These are phyloP conservation scores for Agraylea sexmaculata DNA, from an alignment of 1,140 invertebrate genomes.

Conservation along the genomic window DNA sequence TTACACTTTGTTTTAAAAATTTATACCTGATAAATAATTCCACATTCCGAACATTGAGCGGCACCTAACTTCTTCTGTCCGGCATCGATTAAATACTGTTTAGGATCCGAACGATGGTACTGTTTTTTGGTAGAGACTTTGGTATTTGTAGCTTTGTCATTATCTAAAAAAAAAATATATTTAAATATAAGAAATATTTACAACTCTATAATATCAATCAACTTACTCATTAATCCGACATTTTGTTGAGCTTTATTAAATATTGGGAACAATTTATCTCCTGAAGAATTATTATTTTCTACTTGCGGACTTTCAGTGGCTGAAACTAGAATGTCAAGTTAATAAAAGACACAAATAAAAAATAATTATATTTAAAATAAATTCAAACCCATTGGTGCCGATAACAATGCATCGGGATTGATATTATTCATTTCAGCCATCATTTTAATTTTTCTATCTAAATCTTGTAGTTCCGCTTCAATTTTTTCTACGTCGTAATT, in stretches of 20 bases:
- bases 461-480: constrained; percentile 31
- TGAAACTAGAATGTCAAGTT: too few species aligned
- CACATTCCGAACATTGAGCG: constrained; percentile 62
- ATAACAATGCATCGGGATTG: constrained; percentile 27
- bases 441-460: constrained; percentile 33
- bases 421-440: constrained; percentile 35
- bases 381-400: too few species aligned
- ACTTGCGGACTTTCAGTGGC: too few species aligned
- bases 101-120: neutral
- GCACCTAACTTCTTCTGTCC: constrained; percentile 74
- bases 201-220: too few species aligned
- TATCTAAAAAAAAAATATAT: neutral
- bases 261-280: too few species aligned
- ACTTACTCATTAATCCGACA: too few species aligned
- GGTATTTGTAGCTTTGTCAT: too few species aligned
- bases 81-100: constrained; percentile 67
- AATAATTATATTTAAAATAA: too few species aligned
- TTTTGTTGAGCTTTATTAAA: too few species aligned
- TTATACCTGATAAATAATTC: constrained; percentile 58
- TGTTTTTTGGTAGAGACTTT: constrained; percentile 4
- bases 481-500: constrained; percentile 33
- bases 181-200: too few species aligned
- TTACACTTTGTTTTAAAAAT: neutral
- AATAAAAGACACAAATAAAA: too few species aligned
- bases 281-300: too few species aligned